Conservation (phyloP, 2,888 invertebrate species). For the Andrena marginata region DNA sequence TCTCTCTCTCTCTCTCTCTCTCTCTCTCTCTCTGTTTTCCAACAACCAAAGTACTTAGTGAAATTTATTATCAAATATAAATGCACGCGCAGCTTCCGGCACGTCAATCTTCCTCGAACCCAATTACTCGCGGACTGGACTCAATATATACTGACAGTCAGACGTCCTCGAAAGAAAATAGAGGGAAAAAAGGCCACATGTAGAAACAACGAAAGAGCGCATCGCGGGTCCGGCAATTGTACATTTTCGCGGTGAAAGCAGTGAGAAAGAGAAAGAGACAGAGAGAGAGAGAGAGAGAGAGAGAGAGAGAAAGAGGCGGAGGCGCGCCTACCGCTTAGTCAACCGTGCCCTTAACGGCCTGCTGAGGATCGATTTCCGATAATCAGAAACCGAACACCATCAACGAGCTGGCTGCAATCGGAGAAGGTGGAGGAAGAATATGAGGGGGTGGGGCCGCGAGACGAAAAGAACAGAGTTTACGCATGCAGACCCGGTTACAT, state of each 20-base stretch:
- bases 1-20: too few species aligned
- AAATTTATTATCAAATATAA: conserved; percentile 52
- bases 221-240: conserved; percentile 54
- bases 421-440: conserved; percentile 63
- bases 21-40: too few species aligned
- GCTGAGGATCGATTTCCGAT: conserved; percentile 76
- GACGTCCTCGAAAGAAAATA: background rate
- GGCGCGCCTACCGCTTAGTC: conserved; percentile 68
- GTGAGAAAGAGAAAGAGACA: background rate
- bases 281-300: conserved; percentile 2
- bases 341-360: conserved; percentile 70
- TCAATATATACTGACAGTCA: background rate
- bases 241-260: conserved; percentile 47
- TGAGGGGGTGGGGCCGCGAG: conserved; percentile 9
- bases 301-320: conserved; percentile 24
- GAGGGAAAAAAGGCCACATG: background rate
- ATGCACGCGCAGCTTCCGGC: background rate
- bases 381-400: conserved; percentile 77
- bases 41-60: too few species aligned
- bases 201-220: conserved; percentile 22
- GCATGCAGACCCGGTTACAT: conserved; percentile 24
- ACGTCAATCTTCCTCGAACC: conserved; percentile 29
- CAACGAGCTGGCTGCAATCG: conserved; percentile 68
- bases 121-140: conserved; percentile 26
- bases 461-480: conserved; percentile 19